Evolutionary conservation across 2,113 vertebrate genomes (phyloP).

Genomic region (Ia io): DNA sequence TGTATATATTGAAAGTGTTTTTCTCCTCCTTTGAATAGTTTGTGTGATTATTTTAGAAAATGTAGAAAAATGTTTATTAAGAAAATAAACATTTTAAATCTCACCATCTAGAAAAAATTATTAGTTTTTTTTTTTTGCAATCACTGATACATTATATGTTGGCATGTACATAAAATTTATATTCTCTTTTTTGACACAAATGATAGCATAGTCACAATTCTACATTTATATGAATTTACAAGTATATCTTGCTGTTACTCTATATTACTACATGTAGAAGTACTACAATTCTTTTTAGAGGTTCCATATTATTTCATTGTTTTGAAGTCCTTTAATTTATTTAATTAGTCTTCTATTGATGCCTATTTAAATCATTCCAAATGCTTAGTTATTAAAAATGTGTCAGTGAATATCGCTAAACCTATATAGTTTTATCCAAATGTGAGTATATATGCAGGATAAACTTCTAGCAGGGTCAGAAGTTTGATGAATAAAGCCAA

Average conservation of each 20-base stretch:
- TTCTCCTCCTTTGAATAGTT: background rate
- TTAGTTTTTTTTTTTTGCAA: background rate
- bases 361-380: background rate
- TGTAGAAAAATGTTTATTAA: background rate
- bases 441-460: background rate
- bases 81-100: background rate
- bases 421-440: background rate
- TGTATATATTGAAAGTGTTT: background rate
- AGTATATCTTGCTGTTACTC: background rate
- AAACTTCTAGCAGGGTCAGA: background rate
- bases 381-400: background rate
- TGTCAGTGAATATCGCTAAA: background rate
- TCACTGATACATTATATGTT: background rate
- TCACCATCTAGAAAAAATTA: background rate
- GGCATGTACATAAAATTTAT: background rate
- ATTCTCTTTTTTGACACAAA: background rate
- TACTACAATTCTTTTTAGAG: background rate
- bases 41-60: slow-evolving; percentile 18
- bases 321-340: background rate
- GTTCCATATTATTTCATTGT: background rate
- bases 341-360: background rate
- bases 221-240: background rate
- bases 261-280: background rate
- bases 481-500: background rate
- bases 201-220: background rate